phyloP scores from a whole-genome alignment of 2,888 invertebrate species.

The Zygothrica quintamaculata region DNA sequence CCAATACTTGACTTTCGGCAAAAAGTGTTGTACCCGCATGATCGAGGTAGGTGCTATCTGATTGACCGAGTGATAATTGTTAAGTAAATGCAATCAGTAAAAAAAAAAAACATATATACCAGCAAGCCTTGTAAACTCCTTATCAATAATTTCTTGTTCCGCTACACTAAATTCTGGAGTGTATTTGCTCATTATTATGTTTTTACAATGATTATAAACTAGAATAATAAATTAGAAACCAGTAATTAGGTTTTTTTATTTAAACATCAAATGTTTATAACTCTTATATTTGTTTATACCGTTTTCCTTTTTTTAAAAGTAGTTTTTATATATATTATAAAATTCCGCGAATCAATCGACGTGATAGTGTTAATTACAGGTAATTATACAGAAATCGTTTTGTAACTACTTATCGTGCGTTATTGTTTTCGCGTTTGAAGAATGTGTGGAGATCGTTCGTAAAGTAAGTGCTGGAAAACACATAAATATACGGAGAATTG shows the following conservation, averaged over 20 bases:
- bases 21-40: constrained; percentile 95
- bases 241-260: constrained; percentile 24
- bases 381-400: too few species aligned
- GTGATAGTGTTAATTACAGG: too few species aligned
- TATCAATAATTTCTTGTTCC: constrained; percentile 64
- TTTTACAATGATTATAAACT: neutral
- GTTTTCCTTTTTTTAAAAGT: neutral
- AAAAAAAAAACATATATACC: constrained; percentile 56
- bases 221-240: constrained; percentile 9
- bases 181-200: constrained; percentile 39
- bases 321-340: neutral
- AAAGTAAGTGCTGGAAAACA: too few species aligned
- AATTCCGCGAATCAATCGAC: constrained; percentile 3
- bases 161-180: constrained; percentile 58
- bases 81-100: neutral
- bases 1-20: constrained; percentile 89
- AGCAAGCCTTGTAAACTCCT: constrained; percentile 71
- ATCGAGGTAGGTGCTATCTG: constrained; percentile 92
- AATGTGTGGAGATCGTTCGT: too few species aligned
- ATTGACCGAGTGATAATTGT: constrained; percentile 3
- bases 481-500: too few species aligned
- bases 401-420: neutral
- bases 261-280: too few species aligned
- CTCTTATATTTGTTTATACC: too few species aligned
- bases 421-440: neutral